Conservation (phyloP, 1,140 invertebrate genomes). For the Apis dorsata region DNA sequence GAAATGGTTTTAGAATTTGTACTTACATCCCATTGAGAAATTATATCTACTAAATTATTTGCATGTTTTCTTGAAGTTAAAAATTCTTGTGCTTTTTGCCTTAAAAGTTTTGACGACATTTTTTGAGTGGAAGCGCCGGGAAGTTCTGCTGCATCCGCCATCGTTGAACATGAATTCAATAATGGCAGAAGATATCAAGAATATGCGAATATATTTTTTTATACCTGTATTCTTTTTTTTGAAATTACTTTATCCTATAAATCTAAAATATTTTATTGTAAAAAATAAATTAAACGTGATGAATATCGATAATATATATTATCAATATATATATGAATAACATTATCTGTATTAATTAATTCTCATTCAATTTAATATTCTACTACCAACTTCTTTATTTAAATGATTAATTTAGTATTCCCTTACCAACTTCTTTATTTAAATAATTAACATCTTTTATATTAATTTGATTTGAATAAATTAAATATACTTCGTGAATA, state of each 20-base stretch:
- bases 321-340: neutral
- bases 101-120: slow-evolving; percentile 80
- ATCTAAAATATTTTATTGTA: neutral
- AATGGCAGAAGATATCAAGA: slow-evolving; percentile 24
- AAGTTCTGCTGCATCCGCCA: slow-evolving; percentile 60
- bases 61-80: slow-evolving; percentile 83
- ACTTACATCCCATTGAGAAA: slow-evolving; percentile 83
- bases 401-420: too few relatives aligned
- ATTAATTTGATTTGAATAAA: too few relatives aligned
- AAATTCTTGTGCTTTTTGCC: slow-evolving; percentile 85
- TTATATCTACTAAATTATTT: slow-evolving; percentile 83
- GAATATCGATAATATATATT: neutral
- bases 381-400: too few relatives aligned
- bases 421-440: too few relatives aligned
- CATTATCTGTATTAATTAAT: too few relatives aligned
- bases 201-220: slow-evolving; percentile 6
- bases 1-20: neutral
- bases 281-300: neutral
- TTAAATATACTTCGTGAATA: too few relatives aligned
- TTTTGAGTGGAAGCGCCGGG: slow-evolving; percentile 68
- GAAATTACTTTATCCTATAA: neutral
- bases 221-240: neutral
- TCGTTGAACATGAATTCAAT: slow-evolving; percentile 33
- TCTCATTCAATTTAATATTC: too few relatives aligned
- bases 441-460: too few relatives aligned